Conservation (phyloP, 2,888 invertebrate genomes). For the Drosophila demipolita region DNA sequence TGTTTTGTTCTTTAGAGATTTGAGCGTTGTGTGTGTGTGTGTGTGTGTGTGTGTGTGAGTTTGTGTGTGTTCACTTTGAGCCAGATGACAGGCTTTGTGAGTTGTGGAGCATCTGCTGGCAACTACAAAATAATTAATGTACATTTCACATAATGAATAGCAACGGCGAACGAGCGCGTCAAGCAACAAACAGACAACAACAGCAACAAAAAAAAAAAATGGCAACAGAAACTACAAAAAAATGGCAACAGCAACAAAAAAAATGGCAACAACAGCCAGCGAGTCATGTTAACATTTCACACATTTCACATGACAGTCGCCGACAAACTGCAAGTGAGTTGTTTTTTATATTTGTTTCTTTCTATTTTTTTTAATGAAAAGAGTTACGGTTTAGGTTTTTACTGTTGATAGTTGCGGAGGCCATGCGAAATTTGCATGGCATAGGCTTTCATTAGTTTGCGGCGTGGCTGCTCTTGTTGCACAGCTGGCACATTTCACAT, state of each 20-base stretch:
- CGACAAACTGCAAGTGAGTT: conserved; percentile 36
- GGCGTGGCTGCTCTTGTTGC: conserved; percentile 23
- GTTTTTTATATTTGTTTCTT: not conserved
- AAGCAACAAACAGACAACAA: conserved; percentile 15
- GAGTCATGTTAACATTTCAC: conserved; percentile 73
- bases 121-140: conserved; percentile 76
- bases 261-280: conserved; percentile 21
- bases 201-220: conserved; percentile 15
- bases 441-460: conserved; percentile 57
- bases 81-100: conserved; percentile 47
- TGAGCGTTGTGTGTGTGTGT: conserved; percentile 1
- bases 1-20: conserved; percentile 8
- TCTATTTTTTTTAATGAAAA: conserved; percentile 33
- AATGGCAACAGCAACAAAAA: not conserved
- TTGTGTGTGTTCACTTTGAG: conserved; percentile 20
- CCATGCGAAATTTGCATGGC: conserved; percentile 54
- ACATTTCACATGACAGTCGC: conserved; percentile 68
- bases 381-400: conserved; percentile 19
- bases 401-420: conserved; percentile 35
- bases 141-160: conserved; percentile 77
- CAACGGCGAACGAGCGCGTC: conserved; percentile 52
- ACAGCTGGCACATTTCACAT: conserved; percentile 73
- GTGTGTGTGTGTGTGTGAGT: not conserved
- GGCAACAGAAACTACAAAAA: not conserved
- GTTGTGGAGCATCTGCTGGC: conserved; percentile 44